Base-by-base conservation (phyloP, 2,113 vertebrate species). In the Cryptotis parvus region DNA sequence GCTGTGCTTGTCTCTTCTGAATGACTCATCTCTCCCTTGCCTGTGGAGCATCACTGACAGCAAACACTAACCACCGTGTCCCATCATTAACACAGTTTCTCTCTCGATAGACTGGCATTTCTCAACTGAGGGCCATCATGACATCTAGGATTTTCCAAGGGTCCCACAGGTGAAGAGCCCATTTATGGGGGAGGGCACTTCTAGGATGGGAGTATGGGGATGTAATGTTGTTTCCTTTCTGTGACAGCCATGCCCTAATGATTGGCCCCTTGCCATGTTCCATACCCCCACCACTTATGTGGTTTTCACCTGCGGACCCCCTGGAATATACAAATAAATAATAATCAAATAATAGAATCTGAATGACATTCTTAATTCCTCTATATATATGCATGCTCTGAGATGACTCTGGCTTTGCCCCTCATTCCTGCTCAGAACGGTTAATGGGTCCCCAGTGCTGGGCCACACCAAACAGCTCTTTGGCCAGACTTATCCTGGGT, bases 41-140 rank as follows among this genome's bases (percentile, higher is more conserved):
- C 27, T 22, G 6, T 14, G 12, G 11, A n/a, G 29, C 63, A 22
- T 68, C 77, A 26, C 43, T 73, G 26, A n/a, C 24, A 55, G 1
- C 43, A 37, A 70, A 70, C 29, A 8, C 41, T 49, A 9, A 20
- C 4, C 12, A 35, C 31, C 9, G 0, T 24, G 6, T 85, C 24
- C 31, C n/a, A 58, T 63, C 39, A 75, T 91, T n/a, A 89, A 49
- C 33, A n/a, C n/a, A 63, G 55, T 45, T 85, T 83, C 11, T 49
- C 11, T 43, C 74, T 73, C 39, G 18, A 65, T 7, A 35, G 0
- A 24, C 18, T 20, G 24, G 55, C 16, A 24, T 58, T 58, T 58
- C 55, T 58, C 18, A 58, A 58, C 20, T 24, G 18, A 24, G 55
- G 4, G 55, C 55, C 22, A 58, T 24, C n/a, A 58, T 58, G 55